Evolutionary conservation across 2,888 invertebrate genomes (phyloP).

Genomic region (Vandiemenella viatica): DNA sequence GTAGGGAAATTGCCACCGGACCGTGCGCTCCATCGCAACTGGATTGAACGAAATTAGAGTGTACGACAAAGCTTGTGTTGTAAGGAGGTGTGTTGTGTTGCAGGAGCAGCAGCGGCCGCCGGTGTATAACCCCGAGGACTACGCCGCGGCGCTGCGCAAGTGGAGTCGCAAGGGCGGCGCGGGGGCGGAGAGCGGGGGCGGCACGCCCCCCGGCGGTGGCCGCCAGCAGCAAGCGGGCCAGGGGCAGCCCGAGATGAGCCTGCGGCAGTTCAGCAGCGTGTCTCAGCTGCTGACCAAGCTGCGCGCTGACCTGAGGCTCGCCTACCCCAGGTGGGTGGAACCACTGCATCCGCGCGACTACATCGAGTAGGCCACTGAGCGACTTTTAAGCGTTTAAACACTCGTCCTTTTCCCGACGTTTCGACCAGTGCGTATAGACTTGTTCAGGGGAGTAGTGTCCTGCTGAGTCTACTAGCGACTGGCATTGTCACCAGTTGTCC

Average conservation of each 20-base stretch:
- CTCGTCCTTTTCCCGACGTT: no score
- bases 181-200: slow-evolving; percentile 38
- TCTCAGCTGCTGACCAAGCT: slow-evolving; percentile 77
- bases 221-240: slow-evolving; percentile 3
- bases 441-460: no score
- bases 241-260: slow-evolving; percentile 55
- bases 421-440: no score
- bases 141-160: slow-evolving; percentile 62
- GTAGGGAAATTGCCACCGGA: no score
- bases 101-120: slow-evolving; percentile 76
- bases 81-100: no score
- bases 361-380: not conserved
- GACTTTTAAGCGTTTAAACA: no score
- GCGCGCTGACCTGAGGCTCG: slow-evolving; percentile 66
- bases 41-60: no score
- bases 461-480: no score
- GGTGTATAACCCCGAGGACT: slow-evolving; percentile 82
- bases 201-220: slow-evolving; percentile 21
- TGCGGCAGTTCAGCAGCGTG: slow-evolving; percentile 72
- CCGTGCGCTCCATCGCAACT: no score
- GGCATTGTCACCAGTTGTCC: no score
- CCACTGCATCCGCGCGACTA: not conserved
- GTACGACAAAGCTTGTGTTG: no score
- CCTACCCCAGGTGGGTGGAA: slow-evolving; percentile 64
- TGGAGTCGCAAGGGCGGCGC: slow-evolving; percentile 50